A percentile compares a stretch with the other conserved stretches of the same genome.
phyloP scores from a whole-genome alignment of 2,888 invertebrate genomes.

The Lysandra bellargus region DNA sequence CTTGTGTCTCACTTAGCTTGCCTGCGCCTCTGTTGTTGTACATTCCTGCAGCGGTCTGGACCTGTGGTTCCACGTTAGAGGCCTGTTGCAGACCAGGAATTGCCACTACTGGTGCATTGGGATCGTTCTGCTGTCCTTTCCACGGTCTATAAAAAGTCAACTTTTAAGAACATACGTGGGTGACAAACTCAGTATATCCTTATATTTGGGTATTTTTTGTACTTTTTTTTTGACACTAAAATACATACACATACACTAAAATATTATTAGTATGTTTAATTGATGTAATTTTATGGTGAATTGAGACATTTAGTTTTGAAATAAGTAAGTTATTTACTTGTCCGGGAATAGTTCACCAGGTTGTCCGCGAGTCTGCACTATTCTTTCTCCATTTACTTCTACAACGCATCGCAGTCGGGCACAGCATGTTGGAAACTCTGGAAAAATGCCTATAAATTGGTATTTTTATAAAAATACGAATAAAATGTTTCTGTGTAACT shows the following conservation, averaged over 20 bases:
- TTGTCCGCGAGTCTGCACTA: slow-evolving; percentile 73
- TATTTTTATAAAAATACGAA: neutral
- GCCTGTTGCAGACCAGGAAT: slow-evolving; percentile 68
- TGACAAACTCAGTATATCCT: neutral
- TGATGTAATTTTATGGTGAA: neutral
- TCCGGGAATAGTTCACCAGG: slow-evolving; percentile 76
- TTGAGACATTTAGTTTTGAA: neutral
- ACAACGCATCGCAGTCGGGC: slow-evolving; percentile 72
- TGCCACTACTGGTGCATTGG: slow-evolving; percentile 69
- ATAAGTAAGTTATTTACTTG: slow-evolving; percentile 54
- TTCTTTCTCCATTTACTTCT: slow-evolving; percentile 71
- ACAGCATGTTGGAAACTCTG: slow-evolving; percentile 75
- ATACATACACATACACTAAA: too few species aligned
- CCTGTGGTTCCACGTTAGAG: slow-evolving; percentile 61
- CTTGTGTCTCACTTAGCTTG: slow-evolving; percentile 57
- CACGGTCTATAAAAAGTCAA: slow-evolving; percentile 57
- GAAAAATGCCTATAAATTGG: slow-evolving; percentile 18
- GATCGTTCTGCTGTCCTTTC: slow-evolving; percentile 76
- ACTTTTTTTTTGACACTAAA: neutral
- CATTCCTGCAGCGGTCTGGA: slow-evolving; percentile 67
- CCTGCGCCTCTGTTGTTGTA: slow-evolving; percentile 75
- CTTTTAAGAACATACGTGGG: neutral
- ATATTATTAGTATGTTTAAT: neutral
- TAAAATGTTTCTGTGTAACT: neutral
- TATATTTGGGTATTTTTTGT: neutral